Evolutionary conservation across 1,140 invertebrate genomes (phyloP).

Genomic region (Drosophila ananassae): DNA sequence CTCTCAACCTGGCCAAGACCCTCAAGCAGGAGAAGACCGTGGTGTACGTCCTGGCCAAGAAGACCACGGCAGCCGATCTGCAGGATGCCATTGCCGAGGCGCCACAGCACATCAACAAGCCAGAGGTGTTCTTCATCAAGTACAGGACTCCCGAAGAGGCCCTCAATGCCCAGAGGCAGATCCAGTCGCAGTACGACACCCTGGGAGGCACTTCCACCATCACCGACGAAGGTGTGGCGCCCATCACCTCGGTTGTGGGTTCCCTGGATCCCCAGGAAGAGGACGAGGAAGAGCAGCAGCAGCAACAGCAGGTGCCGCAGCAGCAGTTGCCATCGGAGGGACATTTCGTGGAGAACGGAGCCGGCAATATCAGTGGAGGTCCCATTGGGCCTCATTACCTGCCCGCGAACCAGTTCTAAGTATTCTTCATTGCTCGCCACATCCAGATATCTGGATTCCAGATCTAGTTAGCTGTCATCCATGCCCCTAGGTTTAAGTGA

Average conservation of each 20-base stretch:
- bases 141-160: slow-evolving; percentile 88
- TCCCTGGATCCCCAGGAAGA: slow-evolving; percentile 72
- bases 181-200: slow-evolving; percentile 81
- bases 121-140: slow-evolving; percentile 87
- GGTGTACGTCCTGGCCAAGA: slow-evolving; percentile 93
- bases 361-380: slow-evolving; percentile 34
- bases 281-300: slow-evolving; percentile 68
- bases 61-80: slow-evolving; percentile 88
- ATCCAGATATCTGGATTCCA: slow-evolving; percentile 36
- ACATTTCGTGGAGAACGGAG: slow-evolving; percentile 39
- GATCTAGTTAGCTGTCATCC: slow-evolving; percentile 68
- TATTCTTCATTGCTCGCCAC: slow-evolving; percentile 65
- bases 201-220: slow-evolving; percentile 76
- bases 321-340: slow-evolving; percentile 38
- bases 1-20: slow-evolving; percentile 87
- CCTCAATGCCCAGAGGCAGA: slow-evolving; percentile 76
- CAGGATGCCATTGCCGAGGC: slow-evolving; percentile 91
- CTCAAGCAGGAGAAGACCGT: slow-evolving; percentile 93
- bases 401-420: slow-evolving; percentile 76
- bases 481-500: slow-evolving; percentile 37
- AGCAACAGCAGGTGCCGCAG: slow-evolving; percentile 37
- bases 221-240: slow-evolving; percentile 79
- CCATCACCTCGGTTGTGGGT: slow-evolving; percentile 78
- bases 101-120: slow-evolving; percentile 85
- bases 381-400: slow-evolving; percentile 64